Conservation (phyloP, 2,888 invertebrate species). For the Flexamia atlantica region DNA sequence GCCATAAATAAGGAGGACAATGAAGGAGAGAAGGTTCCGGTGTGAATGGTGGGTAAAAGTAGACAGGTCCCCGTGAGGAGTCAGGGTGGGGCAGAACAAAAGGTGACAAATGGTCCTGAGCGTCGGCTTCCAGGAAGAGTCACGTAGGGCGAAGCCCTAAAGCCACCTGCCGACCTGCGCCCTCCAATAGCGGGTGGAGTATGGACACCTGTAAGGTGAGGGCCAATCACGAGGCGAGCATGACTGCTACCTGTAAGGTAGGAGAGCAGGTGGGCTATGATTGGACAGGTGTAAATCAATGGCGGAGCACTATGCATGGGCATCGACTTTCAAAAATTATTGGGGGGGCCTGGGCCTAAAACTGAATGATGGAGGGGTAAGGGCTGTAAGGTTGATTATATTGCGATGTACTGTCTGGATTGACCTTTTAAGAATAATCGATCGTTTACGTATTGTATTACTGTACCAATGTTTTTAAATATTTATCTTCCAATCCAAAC, state of each 20-base stretch:
- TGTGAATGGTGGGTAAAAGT: conserved; percentile 15
- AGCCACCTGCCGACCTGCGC: conserved; percentile 2
- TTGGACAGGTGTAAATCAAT: conserved; percentile 2
- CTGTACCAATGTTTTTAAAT: too few species aligned
- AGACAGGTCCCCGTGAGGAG: conserved; percentile 13
- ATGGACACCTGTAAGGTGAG: conserved; percentile 21
- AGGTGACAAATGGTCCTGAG: conserved; percentile 32
- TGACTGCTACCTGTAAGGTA: background rate
- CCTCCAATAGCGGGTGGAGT: background rate
- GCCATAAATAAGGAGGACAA: conserved; percentile 27
- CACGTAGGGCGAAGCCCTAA: conserved; percentile 2
- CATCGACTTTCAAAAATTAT: too few species aligned
- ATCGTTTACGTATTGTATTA: too few species aligned
- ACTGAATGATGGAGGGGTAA: too few species aligned
- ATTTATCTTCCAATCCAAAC: too few species aligned
- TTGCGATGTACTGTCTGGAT: too few species aligned
- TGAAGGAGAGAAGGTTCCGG: background rate
- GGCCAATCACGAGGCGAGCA: background rate
- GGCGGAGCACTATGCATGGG: too few species aligned
- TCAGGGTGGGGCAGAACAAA: background rate
- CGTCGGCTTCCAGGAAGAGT: background rate
- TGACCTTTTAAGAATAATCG: too few species aligned
- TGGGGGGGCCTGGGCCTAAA: too few species aligned
- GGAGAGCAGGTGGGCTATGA: background rate
- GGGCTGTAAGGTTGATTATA: too few species aligned